Conservation (phyloP, 2,113 vertebrate genomes). For the Plecturocebus donacophilus region DNA sequence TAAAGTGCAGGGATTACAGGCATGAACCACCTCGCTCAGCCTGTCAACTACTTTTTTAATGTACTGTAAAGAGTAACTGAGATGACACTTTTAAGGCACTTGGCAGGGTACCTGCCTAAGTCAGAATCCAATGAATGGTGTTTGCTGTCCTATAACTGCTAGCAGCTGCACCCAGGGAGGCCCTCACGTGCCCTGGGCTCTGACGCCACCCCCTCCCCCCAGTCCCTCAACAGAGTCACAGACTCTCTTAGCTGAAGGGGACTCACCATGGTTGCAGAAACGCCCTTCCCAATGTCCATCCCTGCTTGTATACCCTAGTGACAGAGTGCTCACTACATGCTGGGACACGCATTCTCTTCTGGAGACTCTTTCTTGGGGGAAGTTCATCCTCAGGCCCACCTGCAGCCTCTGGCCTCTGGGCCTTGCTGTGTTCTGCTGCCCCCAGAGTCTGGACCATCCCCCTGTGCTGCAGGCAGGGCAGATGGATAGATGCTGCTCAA, state of each 20-base stretch:
- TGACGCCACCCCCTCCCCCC: not conserved
- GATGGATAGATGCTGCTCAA: not conserved
- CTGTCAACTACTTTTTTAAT: too few species aligned
- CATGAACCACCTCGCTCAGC: too few species aligned
- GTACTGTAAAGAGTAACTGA: not conserved
- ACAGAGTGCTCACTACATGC: not conserved
- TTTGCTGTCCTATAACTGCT: not conserved
- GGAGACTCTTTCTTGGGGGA: not conserved
- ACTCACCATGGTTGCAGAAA: not conserved
- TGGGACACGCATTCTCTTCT: not conserved
- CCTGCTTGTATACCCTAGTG: not conserved
- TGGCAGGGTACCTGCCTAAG: not conserved
- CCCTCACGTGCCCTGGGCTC: not conserved
- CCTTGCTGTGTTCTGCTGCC: not conserved
- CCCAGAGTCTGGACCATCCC: not conserved
- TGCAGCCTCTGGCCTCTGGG: not conserved
- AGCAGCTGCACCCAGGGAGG: not conserved
- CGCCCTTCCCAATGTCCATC: not conserved
- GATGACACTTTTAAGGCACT: accelerated
- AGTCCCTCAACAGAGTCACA: not conserved
- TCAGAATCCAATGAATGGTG: not conserved
- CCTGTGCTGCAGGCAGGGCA: not conserved
- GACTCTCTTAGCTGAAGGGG: not conserved
- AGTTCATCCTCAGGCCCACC: too few species aligned
- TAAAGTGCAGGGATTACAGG: too few species aligned